A percentile compares a stretch with the other conserved stretches of the same genome.
Conservation (phyloP, 2,797 vertebrate genomes). For the Trachops cirrhosus region DNA sequence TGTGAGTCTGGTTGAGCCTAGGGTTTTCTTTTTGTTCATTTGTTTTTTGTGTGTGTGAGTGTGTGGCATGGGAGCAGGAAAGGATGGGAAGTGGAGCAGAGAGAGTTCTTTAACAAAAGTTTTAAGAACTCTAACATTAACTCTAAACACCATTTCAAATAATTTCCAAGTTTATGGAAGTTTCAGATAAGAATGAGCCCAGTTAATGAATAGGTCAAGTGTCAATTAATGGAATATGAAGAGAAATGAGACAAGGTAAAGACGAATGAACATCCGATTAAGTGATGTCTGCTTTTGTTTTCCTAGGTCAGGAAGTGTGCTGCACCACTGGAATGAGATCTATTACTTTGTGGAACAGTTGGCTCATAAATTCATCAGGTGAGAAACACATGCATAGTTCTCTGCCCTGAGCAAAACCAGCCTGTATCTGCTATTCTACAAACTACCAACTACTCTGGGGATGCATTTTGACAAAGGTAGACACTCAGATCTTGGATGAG, state of each 20-base stretch:
- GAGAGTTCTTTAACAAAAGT: neutral
- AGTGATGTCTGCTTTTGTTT: conserved; percentile 51
- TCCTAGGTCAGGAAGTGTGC: conserved; percentile 95
- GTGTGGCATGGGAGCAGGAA: neutral
- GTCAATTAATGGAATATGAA: neutral
- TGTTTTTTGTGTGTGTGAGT: neutral
- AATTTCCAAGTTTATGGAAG: neutral
- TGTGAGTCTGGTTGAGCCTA: neutral
- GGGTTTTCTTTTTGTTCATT: neutral
- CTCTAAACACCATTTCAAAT: neutral
- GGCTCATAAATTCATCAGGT: conserved; percentile 98
- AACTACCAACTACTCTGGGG: neutral
- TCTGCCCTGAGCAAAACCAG: neutral
- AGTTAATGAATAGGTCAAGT: neutral
- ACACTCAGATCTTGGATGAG: neutral
- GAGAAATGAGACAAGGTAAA: neutral
- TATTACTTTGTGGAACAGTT: conserved; percentile 97
- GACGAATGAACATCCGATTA: neutral
- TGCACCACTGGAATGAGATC: conserved; percentile 98
- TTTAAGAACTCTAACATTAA: neutral
- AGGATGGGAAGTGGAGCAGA: neutral
- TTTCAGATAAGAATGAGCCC: neutral
- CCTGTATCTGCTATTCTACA: neutral
- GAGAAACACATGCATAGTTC: conserved; percentile 54
- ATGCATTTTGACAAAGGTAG: neutral